Conservation (phyloP, 2,888 invertebrate genomes). For the Subacronicta megacephala region DNA sequence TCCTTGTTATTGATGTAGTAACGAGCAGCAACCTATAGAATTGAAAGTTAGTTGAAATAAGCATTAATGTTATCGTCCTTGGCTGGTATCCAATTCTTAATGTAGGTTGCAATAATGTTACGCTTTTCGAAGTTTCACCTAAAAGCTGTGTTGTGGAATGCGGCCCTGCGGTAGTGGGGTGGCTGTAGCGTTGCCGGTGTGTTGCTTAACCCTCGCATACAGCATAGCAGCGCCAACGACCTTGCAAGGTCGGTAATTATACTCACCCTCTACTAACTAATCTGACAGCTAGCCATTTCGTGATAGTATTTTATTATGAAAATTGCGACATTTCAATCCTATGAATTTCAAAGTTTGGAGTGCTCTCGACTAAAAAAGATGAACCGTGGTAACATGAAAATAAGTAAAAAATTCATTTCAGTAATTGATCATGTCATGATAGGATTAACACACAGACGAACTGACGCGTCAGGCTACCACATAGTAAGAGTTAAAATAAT, state of each 20-base stretch:
- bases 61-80: conserved; percentile 34
- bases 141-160: conserved; percentile 39
- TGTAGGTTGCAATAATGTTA: conserved; percentile 34
- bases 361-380: not conserved
- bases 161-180: conserved; percentile 45
- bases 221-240: conserved; percentile 69
- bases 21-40: conserved; percentile 7
- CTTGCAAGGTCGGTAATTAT: conserved; percentile 76
- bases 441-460: too few species aligned
- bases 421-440: too few species aligned
- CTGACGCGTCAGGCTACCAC: too few species aligned
- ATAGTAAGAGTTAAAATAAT: too few species aligned
- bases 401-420: too few species aligned
- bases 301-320: conserved; percentile 59
- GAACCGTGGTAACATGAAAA: not conserved
- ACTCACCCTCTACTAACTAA: conserved; percentile 57
- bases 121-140: conserved; percentile 43
- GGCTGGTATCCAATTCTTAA: conserved; percentile 47
- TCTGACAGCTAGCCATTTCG: conserved; percentile 56
- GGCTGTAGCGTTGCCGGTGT: conserved; percentile 44
- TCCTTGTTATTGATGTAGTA: conserved; percentile 3
- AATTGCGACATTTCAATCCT: conserved; percentile 23
- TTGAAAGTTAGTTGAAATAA: conserved; percentile 21
- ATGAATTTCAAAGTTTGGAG: not conserved
- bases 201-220: conserved; percentile 60